Evolutionary conservation across 2,797 vertebrate species (phyloP), one percentile per base, ranked within the genome.

Genomic region (Enteromius anoplus): DNA sequence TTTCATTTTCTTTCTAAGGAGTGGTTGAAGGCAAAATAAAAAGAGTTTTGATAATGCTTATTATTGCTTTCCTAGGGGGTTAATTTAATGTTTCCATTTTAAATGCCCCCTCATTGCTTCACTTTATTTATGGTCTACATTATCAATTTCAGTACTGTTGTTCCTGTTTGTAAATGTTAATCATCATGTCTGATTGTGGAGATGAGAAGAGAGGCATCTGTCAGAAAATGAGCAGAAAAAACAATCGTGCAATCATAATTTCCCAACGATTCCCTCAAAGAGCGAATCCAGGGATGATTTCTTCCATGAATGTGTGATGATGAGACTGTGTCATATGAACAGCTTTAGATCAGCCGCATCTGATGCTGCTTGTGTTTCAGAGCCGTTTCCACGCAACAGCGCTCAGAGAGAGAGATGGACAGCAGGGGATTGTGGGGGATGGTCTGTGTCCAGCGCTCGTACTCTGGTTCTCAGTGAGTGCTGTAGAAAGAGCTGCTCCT

Each of bases 371-470:
- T 62, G 60, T 62, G 60, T 62, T 62, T 62, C 60, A 14, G 58
- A 62, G 23, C 11, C 23, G 58, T 62, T 62, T 62, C 58, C 23
- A 62, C 23, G 58, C 23, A 62, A 62, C 58, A 62, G 58, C 23
- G 11, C 58, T 53, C 6, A 21, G 55, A 60, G 55, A 55, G 17
- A 10, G 64, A 66, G 32, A 66, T 7, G 17, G 64, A 37, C 32
- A 65, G 62, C 62, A 65, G 62, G 62, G 62, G 62, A 65, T 19
- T 65, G 62, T 65, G 62, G 62, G 62, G 62, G 32, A 34, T 60
- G 58, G 58, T 60, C 58, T 23, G n/a, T 58, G 55, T 60, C 55
- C n/a, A 11, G n/a, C 2, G 3, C 55, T 58, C 55, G 23, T 55
- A 10, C 55, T 23, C 9, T 5, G 21, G 53, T 7, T 2, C 5